Percentiles rank a stretch among this genome's conserved stretches.
phyloP scores from a whole-genome alignment of 1,140 invertebrate genomes.

The Diplogasteroides magnus region DNA sequence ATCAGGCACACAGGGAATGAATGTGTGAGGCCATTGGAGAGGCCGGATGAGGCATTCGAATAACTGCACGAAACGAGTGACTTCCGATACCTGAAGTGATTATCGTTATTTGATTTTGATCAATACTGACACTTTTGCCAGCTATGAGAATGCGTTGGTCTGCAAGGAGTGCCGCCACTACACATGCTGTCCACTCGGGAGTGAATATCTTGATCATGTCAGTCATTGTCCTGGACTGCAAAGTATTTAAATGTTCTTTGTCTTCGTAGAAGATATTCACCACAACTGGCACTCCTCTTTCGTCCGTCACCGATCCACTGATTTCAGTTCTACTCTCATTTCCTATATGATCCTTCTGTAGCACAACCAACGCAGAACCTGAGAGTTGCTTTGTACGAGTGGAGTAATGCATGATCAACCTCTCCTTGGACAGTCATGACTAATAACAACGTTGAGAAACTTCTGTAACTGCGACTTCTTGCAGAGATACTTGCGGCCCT shows the following conservation, averaged over 20 bases:
- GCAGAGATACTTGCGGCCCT: neutral
- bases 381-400: too few species aligned
- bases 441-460: neutral
- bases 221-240: too few species aligned
- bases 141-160: conserved; percentile 17
- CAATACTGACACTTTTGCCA: conserved; percentile 6
- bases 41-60: conserved; percentile 14
- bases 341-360: neutral
- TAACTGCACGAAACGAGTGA: conserved; percentile 16
- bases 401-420: too few species aligned
- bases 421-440: conserved; percentile 5
- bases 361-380: too few species aligned
- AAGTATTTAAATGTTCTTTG: neutral
- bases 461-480: neutral
- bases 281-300: neutral
- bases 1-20: conserved; percentile 28
- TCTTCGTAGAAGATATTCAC: neutral
- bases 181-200: conserved; percentile 8
- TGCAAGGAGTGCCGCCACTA: conserved; percentile 8
- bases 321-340: conserved; percentile 8
- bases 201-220: too few species aligned
- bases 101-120: neutral
- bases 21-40: conserved; percentile 26
- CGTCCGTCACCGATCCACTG: neutral
- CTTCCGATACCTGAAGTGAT: neutral